A percentile compares a stretch with the other conserved stretches of the same genome.
phyloP scores from a whole-genome alignment of 2,888 invertebrate genomes.

The Monochamus alternatus region DNA sequence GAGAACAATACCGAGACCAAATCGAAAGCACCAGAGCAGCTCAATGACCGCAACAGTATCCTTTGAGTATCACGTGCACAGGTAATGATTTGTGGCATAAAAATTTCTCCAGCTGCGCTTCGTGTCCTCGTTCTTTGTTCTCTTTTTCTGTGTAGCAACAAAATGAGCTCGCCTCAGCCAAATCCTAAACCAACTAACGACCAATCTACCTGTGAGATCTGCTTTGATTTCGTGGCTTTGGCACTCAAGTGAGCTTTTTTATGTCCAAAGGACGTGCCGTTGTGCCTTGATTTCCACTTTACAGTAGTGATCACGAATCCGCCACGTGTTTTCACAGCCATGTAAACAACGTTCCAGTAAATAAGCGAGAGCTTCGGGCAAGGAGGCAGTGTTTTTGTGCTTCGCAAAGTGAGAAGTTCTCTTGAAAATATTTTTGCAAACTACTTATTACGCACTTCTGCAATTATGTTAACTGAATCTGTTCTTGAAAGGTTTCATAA shows the following conservation, averaged over 20 bases:
- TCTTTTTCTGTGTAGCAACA: slow-evolving; percentile 14
- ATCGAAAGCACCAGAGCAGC: slow-evolving; percentile 10
- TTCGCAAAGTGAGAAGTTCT: slow-evolving; percentile 31
- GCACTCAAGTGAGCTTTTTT: background rate
- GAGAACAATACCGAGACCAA: slow-evolving; percentile 3
- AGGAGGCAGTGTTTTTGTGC: slow-evolving; percentile 46
- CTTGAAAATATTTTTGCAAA: slow-evolving; percentile 28
- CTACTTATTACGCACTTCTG: slow-evolving; percentile 14
- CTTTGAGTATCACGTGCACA: slow-evolving; percentile 47
- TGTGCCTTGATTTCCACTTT: slow-evolving; percentile 34
- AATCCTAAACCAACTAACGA: background rate
- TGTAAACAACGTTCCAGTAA: slow-evolving; percentile 57
- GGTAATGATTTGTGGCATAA: slow-evolving; percentile 38
- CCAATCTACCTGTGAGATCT: background rate
- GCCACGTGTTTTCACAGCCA: slow-evolving; percentile 47
- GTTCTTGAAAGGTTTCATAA: slow-evolving; percentile 25
- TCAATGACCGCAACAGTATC: slow-evolving; percentile 30
- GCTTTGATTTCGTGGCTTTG: background rate
- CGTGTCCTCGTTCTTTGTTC: slow-evolving; percentile 23
- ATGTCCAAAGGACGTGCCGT: background rate
- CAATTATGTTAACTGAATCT: slow-evolving; percentile 33
- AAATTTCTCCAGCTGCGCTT: slow-evolving; percentile 20
- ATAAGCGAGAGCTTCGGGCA: slow-evolving; percentile 48
- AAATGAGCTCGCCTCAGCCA: background rate
- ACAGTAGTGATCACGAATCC: slow-evolving; percentile 45